These are phyloP conservation scores for Chrysodeixis includens DNA, from an alignment of 2,888 invertebrate genomes.

Conservation along the genomic window DNA sequence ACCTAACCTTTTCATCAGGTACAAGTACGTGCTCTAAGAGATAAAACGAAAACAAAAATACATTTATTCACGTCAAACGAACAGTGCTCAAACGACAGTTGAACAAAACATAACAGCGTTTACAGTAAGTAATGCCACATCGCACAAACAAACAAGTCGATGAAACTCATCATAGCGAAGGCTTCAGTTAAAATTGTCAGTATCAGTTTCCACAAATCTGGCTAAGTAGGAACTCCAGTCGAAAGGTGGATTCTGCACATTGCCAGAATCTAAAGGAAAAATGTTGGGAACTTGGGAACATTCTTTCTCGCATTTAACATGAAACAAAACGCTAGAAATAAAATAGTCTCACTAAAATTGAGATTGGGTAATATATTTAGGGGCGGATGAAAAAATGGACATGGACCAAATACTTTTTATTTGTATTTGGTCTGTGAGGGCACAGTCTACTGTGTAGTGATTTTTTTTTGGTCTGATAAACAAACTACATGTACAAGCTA, in stretches of 20 bases:
- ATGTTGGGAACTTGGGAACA: conserved; percentile 52
- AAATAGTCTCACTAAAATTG: conserved; percentile 50
- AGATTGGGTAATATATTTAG: conserved; percentile 57
- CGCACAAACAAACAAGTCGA: conserved; percentile 6
- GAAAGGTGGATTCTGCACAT: conserved; percentile 48
- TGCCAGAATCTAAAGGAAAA: conserved; percentile 52
- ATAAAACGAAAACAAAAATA: too few relatives aligned
- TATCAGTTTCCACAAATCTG: conserved; percentile 50
- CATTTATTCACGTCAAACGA: not conserved
- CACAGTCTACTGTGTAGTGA: not conserved
- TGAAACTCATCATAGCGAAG: conserved; percentile 17
- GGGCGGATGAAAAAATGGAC: conserved; percentile 27
- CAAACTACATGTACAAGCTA: not conserved
- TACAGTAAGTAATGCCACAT: not conserved
- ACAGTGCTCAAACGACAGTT: not conserved
- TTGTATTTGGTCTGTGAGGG: conserved; percentile 25
- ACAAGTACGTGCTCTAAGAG: too few relatives aligned
- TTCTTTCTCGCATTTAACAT: conserved; percentile 48
- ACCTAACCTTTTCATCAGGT: too few relatives aligned
- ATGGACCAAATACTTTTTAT: conserved; percentile 34
- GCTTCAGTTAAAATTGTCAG: conserved; percentile 34
- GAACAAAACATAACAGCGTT: not conserved
- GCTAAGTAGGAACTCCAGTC: conserved; percentile 41
- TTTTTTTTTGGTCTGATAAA: not conserved
- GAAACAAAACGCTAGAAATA: conserved; percentile 56